Evolutionary conservation across 2,113 vertebrate genomes (phyloP), one percentile per base, ranked within the genome.

Genomic region (Pedionomus torquatus): DNA sequence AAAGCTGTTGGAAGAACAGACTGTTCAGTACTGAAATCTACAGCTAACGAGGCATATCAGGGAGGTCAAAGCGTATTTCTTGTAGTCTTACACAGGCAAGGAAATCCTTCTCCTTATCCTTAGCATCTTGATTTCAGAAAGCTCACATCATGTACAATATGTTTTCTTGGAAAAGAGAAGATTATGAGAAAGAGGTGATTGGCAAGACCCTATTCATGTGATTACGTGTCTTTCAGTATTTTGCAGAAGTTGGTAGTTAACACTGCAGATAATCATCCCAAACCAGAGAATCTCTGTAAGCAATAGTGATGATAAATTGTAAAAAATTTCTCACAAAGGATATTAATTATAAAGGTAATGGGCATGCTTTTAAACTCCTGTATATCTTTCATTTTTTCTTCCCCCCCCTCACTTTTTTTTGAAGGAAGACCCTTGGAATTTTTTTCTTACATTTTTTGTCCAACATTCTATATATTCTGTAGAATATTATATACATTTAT

Each of bases 1-100:
- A 90, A 93, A 95, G 66, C 86, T 51, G 60, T 89, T 80, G 9
- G 92, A 87, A 91, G 83, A 94, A 94, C 80, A 94, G 87, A 63
- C 35, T 61, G 46, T 90, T 52, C 61, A 58, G 31, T 75, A 23
- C 28, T 49, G 70, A 84, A 44, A 83, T 91, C 85, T 95, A 69
- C 66, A 72, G 37, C 49, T 76, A 79, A 75, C 66, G n/a, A 60
- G 20, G 74, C 57, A 94, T 60, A 80, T 46, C 30, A 83, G 49
- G 55, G 75, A 66, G 33, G 23, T 26, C 68, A 66, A 52, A 51
- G 13, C 41, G 64, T 69, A 23, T 37, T 87, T 87, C 88, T 75
- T 83, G 41, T 72, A 64, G 61, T 61, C 65, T 41, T 52, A 33
- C 33, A 39, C 5, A 60, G n/a, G 35, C 61, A 83, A 90, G 24